Evolutionary conservation across 1,140 invertebrate genomes (phyloP), one percentile per base, ranked within the genome.

Genomic region (Drosophila pruinosa): DNA sequence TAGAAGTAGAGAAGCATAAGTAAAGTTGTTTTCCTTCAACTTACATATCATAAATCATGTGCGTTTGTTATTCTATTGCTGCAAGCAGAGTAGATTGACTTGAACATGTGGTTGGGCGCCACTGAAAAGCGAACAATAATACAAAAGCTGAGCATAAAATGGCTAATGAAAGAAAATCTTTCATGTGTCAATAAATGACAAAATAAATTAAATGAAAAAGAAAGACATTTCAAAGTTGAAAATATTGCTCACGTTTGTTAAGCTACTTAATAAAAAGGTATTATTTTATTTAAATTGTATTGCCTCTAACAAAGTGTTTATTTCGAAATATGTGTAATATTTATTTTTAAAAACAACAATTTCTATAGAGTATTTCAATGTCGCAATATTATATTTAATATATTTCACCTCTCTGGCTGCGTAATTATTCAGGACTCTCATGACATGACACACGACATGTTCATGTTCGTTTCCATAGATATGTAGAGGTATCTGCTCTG

Each of bases 41-140:
- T 67, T 72, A 65, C 48, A 53, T 62, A 72, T 78, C 68, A 78
- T 78, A 75, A 75, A 78, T 78, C 75, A 78, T 75, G 31, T 75
- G 62, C 38, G 54, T 21, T 53, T 57, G 8, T 15, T 26, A 41
- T 39, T n/a, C 17, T 17, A 41, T 4, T n/a, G 8, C 26, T 8
- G 8, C 10, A 19, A 22, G 7, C 2, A 34, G 52, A 34, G 52
- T 45, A 47, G 6, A 10, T 48, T 12, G 8, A 12, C 22, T 53
- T 15, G 2, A 3, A 0, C 17, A 22, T 34, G n/a, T 6, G 17
- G 5, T 58, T 34, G n/a, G 56, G 2, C 22, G 5, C 19, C n/a
- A 34, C 12, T 17, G n/a, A 15, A 24, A n/a, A n/a, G n/a, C n/a
- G n/a, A n/a, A n/a, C n/a, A n/a, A n/a, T n/a, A n/a, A n/a, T n/a